phyloP scores from a whole-genome alignment of 2,113 vertebrate genomes.

The Nannobrachium achirus region DNA sequence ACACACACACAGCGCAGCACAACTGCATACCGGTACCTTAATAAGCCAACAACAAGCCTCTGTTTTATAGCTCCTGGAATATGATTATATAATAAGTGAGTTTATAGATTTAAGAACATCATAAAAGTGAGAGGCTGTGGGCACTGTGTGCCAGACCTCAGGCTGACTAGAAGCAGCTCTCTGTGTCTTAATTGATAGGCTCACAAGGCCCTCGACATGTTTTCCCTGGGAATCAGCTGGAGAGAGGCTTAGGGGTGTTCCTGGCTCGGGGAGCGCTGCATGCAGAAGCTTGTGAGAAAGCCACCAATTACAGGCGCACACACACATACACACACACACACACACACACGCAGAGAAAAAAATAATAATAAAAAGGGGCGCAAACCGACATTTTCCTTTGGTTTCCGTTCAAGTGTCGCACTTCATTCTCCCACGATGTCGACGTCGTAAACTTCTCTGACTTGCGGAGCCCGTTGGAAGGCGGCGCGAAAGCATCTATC shows the following conservation, averaged over 20 bases:
- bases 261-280: constrained; percentile 56
- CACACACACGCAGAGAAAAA: no score
- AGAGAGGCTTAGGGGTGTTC: constrained; percentile 62
- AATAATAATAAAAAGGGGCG: constrained; percentile 24
- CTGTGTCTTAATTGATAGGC: constrained; percentile 68
- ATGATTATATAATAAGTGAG: constrained; percentile 55
- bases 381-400: constrained; percentile 31
- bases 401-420: constrained; percentile 45
- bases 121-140: constrained; percentile 45
- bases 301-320: constrained; percentile 47
- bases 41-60: constrained; percentile 27
- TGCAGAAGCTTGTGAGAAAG: constrained; percentile 56
- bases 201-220: constrained; percentile 47
- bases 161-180: constrained; percentile 43
- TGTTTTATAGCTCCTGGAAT: constrained; percentile 36
- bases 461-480: constrained; percentile 15
- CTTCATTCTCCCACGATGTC: background rate
- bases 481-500: background rate
- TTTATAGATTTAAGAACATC: constrained; percentile 66
- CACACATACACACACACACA: background rate
- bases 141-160: constrained; percentile 64
- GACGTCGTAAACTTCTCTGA: constrained; percentile 4
- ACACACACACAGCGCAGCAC: constrained; percentile 24
- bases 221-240: constrained; percentile 64
- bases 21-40: constrained; percentile 1